Base-by-base conservation (phyloP, 2,113 vertebrate species). In the Gasterosteus aculeatus region DNA sequence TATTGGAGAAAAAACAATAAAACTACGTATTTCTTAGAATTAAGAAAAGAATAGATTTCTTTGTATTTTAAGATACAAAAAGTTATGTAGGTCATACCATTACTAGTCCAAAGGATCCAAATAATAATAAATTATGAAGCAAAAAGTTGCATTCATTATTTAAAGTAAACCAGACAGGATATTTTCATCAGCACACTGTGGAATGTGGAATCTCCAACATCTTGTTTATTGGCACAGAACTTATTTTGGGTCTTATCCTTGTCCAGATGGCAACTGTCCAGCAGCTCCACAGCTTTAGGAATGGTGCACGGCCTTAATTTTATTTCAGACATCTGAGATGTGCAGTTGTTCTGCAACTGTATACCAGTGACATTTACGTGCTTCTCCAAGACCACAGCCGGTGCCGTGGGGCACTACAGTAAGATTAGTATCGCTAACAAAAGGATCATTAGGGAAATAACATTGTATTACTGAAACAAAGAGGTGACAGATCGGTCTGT, bases 291-390 rank as follows among this genome's bases (percentile, higher is more conserved):
- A 85, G 81, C 84, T 88, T 88, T 85, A 80, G 84, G 91, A 85
- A 85, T 84, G 87, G 78, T 41, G 19, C 78, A 84, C 85, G 80
- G 75, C 65, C 65, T 87, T 70, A 60, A 60, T 85, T 88, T 90
- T 78, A 87, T 84, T 83, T 80, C 80, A 88, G 86, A 90, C 84
- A 92, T 87, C 69, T 82, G 87, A 90, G 68, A 74, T 84, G 79
- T 81, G 53, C 72, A 47, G 31, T 63, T 61, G 58, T 60, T 22
- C 78, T 85, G 87, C 84, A 91, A 89, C 85, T 81, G 56, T 88
- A 89, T 84, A 86, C 88, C 86, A 85, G 81, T 92, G 88, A 90
- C 89, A 91, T 90, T 91, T 85, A 82, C 6, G 79, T 75, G 80
- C 83, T 85, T 87, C 80, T 89, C 88, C 87, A 85, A 83, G 81